phyloP scores from a whole-genome alignment of 2,113 vertebrate genomes.

The Oxyura jamaicensis region DNA sequence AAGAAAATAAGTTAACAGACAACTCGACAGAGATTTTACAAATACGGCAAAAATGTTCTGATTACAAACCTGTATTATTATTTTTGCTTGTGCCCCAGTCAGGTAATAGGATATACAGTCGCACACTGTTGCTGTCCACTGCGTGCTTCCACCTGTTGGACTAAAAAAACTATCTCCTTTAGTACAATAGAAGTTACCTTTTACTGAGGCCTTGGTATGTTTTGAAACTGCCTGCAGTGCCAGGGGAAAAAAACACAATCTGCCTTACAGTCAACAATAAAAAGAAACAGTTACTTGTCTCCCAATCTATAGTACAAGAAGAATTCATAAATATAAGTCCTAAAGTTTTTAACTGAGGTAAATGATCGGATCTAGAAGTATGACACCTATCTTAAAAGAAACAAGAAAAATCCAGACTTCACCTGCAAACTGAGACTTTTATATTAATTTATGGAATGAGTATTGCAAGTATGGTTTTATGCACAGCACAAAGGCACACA shows the following conservation, averaged over 20 bases:
- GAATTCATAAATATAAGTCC: not conserved
- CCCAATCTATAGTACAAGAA: not conserved
- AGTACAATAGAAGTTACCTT: not conserved
- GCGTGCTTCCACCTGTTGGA: slow-evolving; percentile 86
- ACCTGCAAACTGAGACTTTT: not conserved
- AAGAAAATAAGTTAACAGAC: not conserved
- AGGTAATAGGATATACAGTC: slow-evolving; percentile 84
- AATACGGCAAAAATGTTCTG: not conserved
- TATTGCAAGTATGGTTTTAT: not conserved
- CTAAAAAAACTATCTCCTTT: slow-evolving; percentile 67
- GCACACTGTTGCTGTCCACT: slow-evolving; percentile 92
- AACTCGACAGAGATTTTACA: not conserved
- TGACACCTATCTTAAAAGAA: not conserved
- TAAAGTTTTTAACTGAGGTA: not conserved
- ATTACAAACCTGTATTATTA: slow-evolving; percentile 85
- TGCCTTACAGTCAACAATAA: not conserved
- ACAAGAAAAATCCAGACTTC: not conserved
- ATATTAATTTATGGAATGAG: not conserved
- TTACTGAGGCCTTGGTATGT: not conserved
- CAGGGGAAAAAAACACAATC: not conserved
- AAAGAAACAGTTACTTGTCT: not conserved
- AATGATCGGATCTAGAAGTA: not conserved
- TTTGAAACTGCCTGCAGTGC: not conserved
- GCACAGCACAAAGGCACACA: not conserved
- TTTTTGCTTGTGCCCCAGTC: slow-evolving; percentile 76